A percentile compares a stretch with the other conserved stretches of the same genome.
phyloP scores from a whole-genome alignment of 2,888 invertebrate genomes.

The Metopia argyrocephala region DNA sequence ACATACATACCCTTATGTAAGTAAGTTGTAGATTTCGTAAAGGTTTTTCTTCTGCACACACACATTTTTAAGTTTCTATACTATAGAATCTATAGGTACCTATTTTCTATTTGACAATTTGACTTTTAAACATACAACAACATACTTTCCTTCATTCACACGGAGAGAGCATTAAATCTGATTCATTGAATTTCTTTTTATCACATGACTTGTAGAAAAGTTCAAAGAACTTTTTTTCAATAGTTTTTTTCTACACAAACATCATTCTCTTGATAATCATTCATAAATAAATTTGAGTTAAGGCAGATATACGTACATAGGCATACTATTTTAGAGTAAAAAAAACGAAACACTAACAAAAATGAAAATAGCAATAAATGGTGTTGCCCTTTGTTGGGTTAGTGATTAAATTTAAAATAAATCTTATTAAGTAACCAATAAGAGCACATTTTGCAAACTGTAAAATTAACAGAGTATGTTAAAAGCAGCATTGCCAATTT shows the following conservation, averaged over 20 bases:
- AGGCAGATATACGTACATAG: neutral
- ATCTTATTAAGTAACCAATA: constrained; percentile 51
- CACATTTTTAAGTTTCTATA: no score
- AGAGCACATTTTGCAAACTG: constrained; percentile 51
- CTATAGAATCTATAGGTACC: no score
- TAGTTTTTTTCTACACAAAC: neutral
- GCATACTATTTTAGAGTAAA: neutral
- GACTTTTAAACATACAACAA: no score
- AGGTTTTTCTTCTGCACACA: no score
- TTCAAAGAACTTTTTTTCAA: constrained; percentile 34
- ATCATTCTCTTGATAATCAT: constrained; percentile 22
- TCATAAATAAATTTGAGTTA: constrained; percentile 16
- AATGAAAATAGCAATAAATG: neutral
- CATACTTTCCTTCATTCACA: no score
- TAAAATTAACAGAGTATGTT: constrained; percentile 17
- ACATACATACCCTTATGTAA: no score
- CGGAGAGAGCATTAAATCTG: neutral
- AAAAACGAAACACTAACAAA: neutral
- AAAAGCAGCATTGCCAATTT: no score
- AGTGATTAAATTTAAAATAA: constrained; percentile 44
- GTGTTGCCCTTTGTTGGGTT: neutral
- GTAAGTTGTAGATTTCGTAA: no score
- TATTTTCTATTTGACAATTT: no score
- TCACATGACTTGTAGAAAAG: constrained; percentile 44
- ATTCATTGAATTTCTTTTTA: constrained; percentile 8